Evolutionary conservation across 2,888 invertebrate species (phyloP).

Genomic region (Chironomus tentans): DNA sequence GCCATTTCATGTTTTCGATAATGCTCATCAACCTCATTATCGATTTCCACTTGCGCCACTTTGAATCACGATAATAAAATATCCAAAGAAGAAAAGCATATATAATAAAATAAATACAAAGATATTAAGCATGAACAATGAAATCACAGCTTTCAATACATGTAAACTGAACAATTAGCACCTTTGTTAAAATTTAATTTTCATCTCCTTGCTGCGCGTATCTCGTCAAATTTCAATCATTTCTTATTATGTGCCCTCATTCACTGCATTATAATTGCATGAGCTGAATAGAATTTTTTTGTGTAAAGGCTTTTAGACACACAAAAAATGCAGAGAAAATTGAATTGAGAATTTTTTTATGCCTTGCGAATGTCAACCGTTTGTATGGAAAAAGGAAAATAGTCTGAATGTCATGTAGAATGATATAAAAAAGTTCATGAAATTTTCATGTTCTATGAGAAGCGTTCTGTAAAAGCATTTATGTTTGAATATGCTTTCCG

Average conservation of each 20-base stretch:
- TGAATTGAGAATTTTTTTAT: neutral
- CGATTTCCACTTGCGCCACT: neutral
- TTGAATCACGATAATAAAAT: neutral
- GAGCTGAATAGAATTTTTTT: neutral
- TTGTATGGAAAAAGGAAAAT: neutral
- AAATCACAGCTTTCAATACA: neutral
- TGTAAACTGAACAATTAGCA: neutral
- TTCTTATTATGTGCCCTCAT: too few relatives aligned
- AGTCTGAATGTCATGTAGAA: neutral
- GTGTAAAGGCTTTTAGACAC: too few relatives aligned
- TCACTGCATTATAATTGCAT: too few relatives aligned
- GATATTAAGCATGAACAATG: neutral
- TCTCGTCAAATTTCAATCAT: neutral
- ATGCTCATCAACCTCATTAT: slow-evolving; percentile 5
- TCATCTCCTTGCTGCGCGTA: neutral
- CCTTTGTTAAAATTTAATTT: neutral
- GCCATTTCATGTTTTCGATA: neutral
- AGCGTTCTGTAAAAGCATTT: neutral
- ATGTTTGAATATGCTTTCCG: neutral
- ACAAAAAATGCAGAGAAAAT: neutral
- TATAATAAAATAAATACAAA: neutral
- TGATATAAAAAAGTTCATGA: neutral
- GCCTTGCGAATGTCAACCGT: neutral
- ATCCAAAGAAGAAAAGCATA: too few relatives aligned
- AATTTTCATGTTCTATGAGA: neutral